phyloP scores from a whole-genome alignment of 2,113 vertebrate genomes.

The Peromyscus leucopus region DNA sequence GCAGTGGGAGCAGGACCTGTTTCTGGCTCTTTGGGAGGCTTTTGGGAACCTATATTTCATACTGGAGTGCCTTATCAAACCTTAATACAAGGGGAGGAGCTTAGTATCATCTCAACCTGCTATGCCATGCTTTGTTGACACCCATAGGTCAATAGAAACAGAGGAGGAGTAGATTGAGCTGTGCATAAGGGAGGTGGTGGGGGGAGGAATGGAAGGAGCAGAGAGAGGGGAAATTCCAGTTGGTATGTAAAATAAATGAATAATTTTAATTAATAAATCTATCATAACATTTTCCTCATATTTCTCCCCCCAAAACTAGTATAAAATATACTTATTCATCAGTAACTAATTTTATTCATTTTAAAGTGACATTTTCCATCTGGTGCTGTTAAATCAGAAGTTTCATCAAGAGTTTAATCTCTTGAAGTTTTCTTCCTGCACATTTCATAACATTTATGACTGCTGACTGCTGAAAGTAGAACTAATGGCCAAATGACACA shows the following conservation, averaged over 20 bases:
- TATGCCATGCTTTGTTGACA: neutral
- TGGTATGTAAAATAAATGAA: neutral
- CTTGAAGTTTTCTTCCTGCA: neutral
- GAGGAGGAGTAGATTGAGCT: neutral
- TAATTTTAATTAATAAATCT: neutral
- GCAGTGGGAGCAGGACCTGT: neutral
- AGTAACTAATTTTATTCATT: neutral
- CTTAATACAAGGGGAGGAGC: neutral
- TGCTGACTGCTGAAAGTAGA: neutral
- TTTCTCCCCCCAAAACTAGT: neutral
- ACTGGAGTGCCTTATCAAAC: neutral
- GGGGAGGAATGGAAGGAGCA: neutral
- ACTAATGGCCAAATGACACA: neutral
- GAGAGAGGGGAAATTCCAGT: neutral
- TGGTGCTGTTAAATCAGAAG: neutral
- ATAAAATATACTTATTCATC: constrained; percentile 35
- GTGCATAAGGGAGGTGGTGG: neutral
- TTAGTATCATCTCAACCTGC: neutral
- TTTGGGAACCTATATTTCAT: neutral
- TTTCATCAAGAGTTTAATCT: neutral
- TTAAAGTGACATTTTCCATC: neutral
- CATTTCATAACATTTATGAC: neutral
- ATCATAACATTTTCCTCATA: neutral
- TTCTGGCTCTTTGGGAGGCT: neutral
- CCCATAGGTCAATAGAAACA: neutral